A percentile compares a stretch with the other conserved stretches of the same genome.
Conservation (phyloP, 2,888 invertebrate genomes). For the Keiferia lycopersicella region DNA sequence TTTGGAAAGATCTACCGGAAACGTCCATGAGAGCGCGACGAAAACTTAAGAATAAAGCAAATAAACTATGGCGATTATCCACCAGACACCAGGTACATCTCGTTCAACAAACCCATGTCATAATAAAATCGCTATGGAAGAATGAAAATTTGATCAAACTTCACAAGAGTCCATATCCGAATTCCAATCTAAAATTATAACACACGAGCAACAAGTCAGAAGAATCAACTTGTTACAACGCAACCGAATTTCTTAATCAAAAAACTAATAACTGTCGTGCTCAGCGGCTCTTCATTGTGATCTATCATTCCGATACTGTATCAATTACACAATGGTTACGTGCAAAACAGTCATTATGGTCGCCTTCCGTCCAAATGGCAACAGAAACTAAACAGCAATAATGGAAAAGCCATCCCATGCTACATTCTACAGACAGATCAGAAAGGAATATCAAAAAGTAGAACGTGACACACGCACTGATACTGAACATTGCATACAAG, state of each 20-base stretch:
- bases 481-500: too few relatives aligned
- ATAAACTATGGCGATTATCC: too few relatives aligned
- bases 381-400: background rate
- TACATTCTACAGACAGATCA: background rate
- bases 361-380: slow-evolving; percentile 66
- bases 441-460: too few relatives aligned
- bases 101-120: background rate
- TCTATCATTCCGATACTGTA: slow-evolving; percentile 53
- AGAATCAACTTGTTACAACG: slow-evolving; percentile 14
- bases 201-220: slow-evolving; percentile 3
- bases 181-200: slow-evolving; percentile 3
- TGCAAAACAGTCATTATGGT: slow-evolving; percentile 68
- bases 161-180: background rate
- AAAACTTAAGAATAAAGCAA: too few relatives aligned
- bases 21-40: too few relatives aligned
- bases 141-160: background rate
- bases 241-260: slow-evolving; percentile 21
- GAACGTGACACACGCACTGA: too few relatives aligned
- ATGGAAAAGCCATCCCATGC: background rate
- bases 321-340: slow-evolving; percentile 72
- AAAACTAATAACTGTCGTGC: slow-evolving; percentile 29
- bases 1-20: too few relatives aligned
- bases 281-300: slow-evolving; percentile 44
- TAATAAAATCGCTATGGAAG: too few relatives aligned
- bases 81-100: too few relatives aligned